Conservation (phyloP, 2,888 invertebrate genomes). For the Acanthococcus lagerstroemiae region DNA sequence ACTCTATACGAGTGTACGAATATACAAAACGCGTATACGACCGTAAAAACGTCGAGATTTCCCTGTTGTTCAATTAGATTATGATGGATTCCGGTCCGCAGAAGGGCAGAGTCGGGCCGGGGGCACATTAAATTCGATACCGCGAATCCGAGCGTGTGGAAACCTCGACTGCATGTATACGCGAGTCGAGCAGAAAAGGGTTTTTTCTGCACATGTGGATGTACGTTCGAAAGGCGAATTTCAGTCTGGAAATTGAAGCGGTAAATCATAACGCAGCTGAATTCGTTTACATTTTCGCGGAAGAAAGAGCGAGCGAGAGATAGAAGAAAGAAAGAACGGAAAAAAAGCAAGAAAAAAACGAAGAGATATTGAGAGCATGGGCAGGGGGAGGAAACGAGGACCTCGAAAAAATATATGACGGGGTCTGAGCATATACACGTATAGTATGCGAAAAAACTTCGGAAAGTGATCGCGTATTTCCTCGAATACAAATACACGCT, state of each 20-base stretch:
- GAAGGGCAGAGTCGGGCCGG: no score
- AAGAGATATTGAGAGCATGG: neutral
- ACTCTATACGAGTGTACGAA: neutral
- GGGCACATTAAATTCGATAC: no score
- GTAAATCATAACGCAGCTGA: constrained; percentile 30
- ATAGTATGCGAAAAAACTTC: neutral
- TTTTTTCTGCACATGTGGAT: neutral
- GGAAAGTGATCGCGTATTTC: neutral
- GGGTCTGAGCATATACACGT: neutral
- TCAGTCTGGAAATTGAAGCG: constrained; percentile 25
- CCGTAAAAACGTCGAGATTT: constrained; percentile 13
- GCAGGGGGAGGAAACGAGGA: neutral
- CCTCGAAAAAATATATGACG: neutral
- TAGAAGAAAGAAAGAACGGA: neutral
- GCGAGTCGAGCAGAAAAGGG: no score
- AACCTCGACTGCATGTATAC: no score
- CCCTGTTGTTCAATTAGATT: constrained; percentile 27
- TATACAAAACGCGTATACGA: no score
- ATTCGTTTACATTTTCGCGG: constrained; percentile 7
- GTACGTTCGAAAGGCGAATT: neutral
- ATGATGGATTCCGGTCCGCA: constrained; percentile 10
- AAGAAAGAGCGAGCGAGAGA: neutral
- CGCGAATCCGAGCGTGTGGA: no score
- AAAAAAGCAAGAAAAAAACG: neutral
- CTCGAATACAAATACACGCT: neutral